Percentiles rank a stretch among this genome's conserved stretches.
Evolutionary conservation across 1,140 invertebrate species (phyloP).

Genomic region (Rhyzopertha dominica): DNA sequence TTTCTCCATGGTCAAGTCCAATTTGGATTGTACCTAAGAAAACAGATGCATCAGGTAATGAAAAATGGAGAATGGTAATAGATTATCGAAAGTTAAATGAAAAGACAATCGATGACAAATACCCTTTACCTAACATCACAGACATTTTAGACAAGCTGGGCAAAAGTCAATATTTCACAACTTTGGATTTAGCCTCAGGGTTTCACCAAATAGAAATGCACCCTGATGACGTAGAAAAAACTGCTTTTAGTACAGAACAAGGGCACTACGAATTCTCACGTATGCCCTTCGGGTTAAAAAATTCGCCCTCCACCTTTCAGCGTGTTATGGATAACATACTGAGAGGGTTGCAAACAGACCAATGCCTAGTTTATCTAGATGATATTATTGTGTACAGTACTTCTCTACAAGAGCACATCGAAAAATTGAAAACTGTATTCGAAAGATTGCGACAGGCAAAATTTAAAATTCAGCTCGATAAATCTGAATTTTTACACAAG

Average conservation of each 20-base stretch:
- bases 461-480: constrained; percentile 28
- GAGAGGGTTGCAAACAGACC: constrained; percentile 26
- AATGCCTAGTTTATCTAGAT: constrained; percentile 44
- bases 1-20: too few species aligned
- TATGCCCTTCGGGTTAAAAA: constrained; percentile 41
- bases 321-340: constrained; percentile 39
- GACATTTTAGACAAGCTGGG: too few species aligned
- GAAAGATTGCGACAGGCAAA: constrained; percentile 26
- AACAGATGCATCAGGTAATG: too few species aligned
- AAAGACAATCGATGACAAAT: too few species aligned
- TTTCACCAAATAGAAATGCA: too few species aligned
- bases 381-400: constrained; percentile 42
- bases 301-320: constrained; percentile 36
- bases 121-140: too few species aligned
- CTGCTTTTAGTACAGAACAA: constrained; percentile 7
- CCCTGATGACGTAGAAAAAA: too few species aligned
- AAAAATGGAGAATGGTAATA: too few species aligned
- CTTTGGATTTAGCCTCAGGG: too few species aligned
- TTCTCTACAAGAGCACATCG: constrained; percentile 36
- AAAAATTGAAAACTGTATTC: constrained; percentile 37
- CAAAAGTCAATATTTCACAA: too few species aligned
- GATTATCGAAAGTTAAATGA: too few species aligned
- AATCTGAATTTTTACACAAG: constrained; percentile 37
- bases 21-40: too few species aligned
- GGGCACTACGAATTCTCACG: constrained; percentile 7